These are phyloP conservation scores for Phocoena sinus DNA, from an alignment of 2,113 vertebrate genomes.

Conservation along the genomic window DNA sequence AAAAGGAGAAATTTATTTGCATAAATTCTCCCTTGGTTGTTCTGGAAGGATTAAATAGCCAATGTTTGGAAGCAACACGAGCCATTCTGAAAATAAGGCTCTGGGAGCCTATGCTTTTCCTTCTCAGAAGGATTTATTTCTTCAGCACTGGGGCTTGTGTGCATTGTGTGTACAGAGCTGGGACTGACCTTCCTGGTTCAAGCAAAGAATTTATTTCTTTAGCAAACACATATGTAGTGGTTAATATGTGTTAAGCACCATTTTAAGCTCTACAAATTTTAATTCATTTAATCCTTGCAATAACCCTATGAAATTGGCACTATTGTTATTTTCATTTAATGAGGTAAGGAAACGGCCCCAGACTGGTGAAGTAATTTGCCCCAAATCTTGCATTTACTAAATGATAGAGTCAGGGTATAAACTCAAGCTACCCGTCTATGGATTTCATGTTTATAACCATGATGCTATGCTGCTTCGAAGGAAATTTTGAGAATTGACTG, in stretches of 20 bases:
- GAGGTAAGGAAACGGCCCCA: background rate
- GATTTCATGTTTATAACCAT: background rate
- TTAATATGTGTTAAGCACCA: background rate
- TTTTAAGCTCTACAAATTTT: background rate
- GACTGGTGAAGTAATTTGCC: background rate
- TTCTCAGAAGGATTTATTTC: constrained; percentile 59
- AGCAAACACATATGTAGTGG: background rate
- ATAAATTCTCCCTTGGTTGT: constrained; percentile 57
- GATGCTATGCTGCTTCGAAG: background rate
- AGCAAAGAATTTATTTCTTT: constrained; percentile 41
- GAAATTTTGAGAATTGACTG: background rate
- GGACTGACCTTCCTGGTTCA: background rate
- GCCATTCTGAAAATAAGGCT: constrained; percentile 59
- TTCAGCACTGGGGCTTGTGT: background rate
- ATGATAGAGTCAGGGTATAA: background rate
- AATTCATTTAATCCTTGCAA: background rate
- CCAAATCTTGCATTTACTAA: background rate
- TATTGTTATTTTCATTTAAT: background rate
- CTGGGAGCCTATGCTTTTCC: constrained; percentile 57
- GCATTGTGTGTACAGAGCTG: background rate
- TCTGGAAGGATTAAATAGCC: constrained; percentile 65
- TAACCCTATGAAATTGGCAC: background rate
- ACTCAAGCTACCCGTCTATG: background rate
- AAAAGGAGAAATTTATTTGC: constrained; percentile 68
- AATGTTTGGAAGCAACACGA: constrained; percentile 68